Evolutionary conservation across 2,888 invertebrate genomes (phyloP), one percentile per base, ranked within the genome.

Genomic region (Bombylius discolor): DNA sequence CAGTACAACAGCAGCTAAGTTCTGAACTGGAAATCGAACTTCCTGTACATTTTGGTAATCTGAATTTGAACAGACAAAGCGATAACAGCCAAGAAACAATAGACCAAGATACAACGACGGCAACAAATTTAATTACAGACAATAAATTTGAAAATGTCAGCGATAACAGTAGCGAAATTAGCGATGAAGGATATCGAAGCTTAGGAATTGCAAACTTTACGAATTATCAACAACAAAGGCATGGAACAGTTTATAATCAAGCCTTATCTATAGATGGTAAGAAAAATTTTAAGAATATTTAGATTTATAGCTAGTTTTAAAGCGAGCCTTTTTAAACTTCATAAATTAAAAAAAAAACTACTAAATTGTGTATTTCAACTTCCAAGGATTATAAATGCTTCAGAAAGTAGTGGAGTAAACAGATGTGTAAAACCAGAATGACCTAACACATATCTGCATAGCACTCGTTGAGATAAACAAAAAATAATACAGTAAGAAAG

Each of bases 181-280:
- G 88, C 34, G 89, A 89, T 70, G 89, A 89, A 67, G 89, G 89
- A 0, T 89, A 89, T 70, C 80, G 89, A 65, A 89, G 89, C 67
- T 73, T 89, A 65, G 88, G 88, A 0, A 79, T 87, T 50, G 82
- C 23, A 23, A 23, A 23, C 23, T 23, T 23, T 82, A 48, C 81
- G 81, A 59, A 74, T 78, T 53, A 64, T 71, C 49, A 78, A 77
- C 47, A 55, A 4, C 78, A 77, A 60, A 82, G 84, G 62, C 75
- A 84, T 66, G 79, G 82, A 62, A 84, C 84, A 56, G 74, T 84
- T 64, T 82, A 84, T 69, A 84, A 84, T 75, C 85, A 85, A 73
- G 81, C 82, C 62, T 84, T 84, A 33, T 79, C 81, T 56, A 85
- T 85, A 65, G 85, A 85, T 74, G 83, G 81, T 74, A 85, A 85